Evolutionary conservation across 2,797 vertebrate species (phyloP).

Genomic region (Dicrostonyx torquatus): DNA sequence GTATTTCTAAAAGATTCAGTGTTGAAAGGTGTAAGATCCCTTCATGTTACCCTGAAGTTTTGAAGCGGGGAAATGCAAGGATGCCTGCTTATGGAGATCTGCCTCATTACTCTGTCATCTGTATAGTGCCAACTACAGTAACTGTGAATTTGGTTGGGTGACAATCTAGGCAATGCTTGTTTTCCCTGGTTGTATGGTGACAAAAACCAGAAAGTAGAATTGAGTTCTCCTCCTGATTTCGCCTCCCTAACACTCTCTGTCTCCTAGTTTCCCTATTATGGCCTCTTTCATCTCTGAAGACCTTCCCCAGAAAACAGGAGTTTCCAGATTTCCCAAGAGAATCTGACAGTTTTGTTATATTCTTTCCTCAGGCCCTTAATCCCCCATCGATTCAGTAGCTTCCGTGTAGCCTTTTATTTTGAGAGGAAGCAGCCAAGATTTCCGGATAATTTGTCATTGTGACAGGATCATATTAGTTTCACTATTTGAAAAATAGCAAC

Average conservation of each 20-base stretch:
- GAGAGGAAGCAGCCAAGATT: background rate
- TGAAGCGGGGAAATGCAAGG: background rate
- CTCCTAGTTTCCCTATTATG: background rate
- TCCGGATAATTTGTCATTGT: conserved; percentile 48
- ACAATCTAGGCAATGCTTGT: too few relatives aligned
- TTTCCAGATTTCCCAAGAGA: background rate
- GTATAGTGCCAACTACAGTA: background rate
- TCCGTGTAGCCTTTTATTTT: background rate
- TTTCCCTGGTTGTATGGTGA: background rate
- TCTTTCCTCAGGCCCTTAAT: background rate
- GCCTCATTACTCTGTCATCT: fast-evolving
- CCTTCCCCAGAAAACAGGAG: background rate
- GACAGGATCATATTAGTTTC: conserved; percentile 25
- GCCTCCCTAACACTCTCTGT: background rate
- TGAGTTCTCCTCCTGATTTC: background rate
- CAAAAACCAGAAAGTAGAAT: background rate
- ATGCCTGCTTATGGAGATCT: background rate
- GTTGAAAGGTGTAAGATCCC: background rate
- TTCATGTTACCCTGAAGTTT: background rate
- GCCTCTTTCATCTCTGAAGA: background rate
- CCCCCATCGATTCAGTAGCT: background rate
- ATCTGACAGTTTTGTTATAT: background rate
- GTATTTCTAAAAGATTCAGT: background rate
- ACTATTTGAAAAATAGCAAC: conserved; percentile 47
- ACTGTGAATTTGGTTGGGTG: background rate